Evolutionary conservation across 2,888 invertebrate species (phyloP).

Genomic region (Lobophora halterata): DNA sequence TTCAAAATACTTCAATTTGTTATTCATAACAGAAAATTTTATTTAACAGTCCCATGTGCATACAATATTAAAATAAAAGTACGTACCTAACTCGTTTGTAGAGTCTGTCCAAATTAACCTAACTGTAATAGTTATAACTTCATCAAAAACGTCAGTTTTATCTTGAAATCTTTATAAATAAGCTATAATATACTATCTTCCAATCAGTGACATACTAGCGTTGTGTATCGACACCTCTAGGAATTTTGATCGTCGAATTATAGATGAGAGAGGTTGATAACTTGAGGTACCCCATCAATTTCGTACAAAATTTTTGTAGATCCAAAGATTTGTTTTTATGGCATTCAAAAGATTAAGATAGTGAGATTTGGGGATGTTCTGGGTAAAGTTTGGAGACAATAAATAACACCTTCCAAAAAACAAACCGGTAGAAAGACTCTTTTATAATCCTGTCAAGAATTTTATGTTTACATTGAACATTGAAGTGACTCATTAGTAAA

Average conservation of each 20-base stretch:
- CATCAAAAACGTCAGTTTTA: slow-evolving; percentile 1
- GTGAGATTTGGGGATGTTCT: slow-evolving; percentile 66
- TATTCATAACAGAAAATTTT: too few relatives aligned
- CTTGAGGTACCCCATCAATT: slow-evolving; percentile 72
- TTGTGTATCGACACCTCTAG: slow-evolving; percentile 77
- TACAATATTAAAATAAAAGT: too few relatives aligned
- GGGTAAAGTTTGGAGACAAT: slow-evolving; percentile 60
- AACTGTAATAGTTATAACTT: not conserved
- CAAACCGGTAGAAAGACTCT: slow-evolving; percentile 22
- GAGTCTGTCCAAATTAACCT: too few relatives aligned
- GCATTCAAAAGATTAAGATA: slow-evolving; percentile 76
- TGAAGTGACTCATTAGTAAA: slow-evolving; percentile 9
- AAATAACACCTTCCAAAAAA: slow-evolving; percentile 62
- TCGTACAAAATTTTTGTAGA: slow-evolving; percentile 76
- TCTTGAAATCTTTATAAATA: slow-evolving; percentile 33
- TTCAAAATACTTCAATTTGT: too few relatives aligned
- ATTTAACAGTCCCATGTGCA: too few relatives aligned
- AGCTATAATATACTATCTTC: slow-evolving; percentile 46
- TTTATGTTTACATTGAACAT: not conserved
- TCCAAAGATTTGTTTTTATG: slow-evolving; percentile 74
- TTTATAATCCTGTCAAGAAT: slow-evolving; percentile 6
- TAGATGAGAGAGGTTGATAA: slow-evolving; percentile 68
- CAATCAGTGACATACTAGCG: slow-evolving; percentile 57
- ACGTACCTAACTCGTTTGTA: too few relatives aligned
- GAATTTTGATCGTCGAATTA: slow-evolving; percentile 71